Percentiles rank a stretch among this genome's conserved stretches.
Conservation (phyloP, 2,113 vertebrate species). For the Sialia sialis region DNA sequence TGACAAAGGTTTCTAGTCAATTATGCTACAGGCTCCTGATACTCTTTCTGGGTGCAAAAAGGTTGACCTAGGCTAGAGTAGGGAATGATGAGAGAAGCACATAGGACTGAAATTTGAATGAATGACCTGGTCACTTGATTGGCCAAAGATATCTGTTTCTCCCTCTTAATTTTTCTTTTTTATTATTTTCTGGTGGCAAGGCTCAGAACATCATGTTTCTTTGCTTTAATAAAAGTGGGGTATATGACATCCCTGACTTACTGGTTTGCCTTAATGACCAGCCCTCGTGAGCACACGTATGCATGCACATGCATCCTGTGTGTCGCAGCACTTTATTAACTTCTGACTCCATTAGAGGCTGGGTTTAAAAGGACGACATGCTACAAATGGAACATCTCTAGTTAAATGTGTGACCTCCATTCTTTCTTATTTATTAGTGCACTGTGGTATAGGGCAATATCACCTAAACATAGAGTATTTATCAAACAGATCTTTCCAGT, state of each 20-base stretch:
- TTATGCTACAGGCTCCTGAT: not conserved
- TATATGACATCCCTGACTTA: not conserved
- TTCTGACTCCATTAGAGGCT: constrained; percentile 26
- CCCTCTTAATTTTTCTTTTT: not conserved
- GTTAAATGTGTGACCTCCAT: constrained; percentile 14
- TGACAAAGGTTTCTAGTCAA: not conserved
- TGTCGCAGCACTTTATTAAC: constrained; percentile 24
- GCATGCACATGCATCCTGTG: fast-evolving
- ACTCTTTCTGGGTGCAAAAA: not conserved
- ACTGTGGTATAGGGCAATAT: not conserved
- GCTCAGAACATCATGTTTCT: not conserved
- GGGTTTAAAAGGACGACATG: not conserved
- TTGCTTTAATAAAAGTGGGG: not conserved
- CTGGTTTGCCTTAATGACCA: not conserved
- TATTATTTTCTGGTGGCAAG: not conserved
- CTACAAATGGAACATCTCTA: not conserved
- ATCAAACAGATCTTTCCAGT: not conserved
- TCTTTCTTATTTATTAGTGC: constrained; percentile 37
- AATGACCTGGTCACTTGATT: not conserved
- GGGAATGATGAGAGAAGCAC: not conserved
- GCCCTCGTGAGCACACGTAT: not conserved
- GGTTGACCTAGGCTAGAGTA: not conserved
- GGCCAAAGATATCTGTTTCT: not conserved
- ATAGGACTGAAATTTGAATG: not conserved
- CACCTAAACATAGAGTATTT: not conserved